Conservation (phyloP, 2,113 vertebrate species). For the Amphiprion ocellaris region DNA sequence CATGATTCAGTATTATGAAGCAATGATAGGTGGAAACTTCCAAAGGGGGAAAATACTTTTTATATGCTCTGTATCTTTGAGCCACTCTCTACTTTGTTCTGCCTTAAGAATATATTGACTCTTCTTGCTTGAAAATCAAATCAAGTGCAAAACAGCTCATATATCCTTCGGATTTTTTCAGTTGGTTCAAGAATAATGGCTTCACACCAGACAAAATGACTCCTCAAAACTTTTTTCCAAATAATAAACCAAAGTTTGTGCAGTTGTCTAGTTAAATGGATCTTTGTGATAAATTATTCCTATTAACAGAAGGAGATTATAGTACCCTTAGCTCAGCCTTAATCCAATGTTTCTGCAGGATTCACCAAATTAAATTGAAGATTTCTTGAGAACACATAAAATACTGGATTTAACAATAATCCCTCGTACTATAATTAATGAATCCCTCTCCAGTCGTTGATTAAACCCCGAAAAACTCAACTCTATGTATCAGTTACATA, state of each 20-base stretch:
- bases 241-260: background rate
- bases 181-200: background rate
- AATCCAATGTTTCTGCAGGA: background rate
- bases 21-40: no score
- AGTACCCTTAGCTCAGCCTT: background rate
- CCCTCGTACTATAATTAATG: no score
- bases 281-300: constrained; percentile 37
- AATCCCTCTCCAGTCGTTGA: no score
- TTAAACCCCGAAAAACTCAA: no score
- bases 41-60: no score
- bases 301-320: constrained; percentile 7
- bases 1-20: no score
- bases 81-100: no score
- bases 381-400: no score
- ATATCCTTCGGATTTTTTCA: background rate
- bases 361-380: background rate
- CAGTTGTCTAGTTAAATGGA: background rate
- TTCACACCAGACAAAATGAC: background rate
- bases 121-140: background rate
- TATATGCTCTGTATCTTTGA: no score
- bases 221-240: background rate
- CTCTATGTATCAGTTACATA: no score
- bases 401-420: no score
- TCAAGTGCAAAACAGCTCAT: background rate
- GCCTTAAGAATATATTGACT: background rate